Base-by-base conservation (phyloP, 2,888 invertebrate genomes). In the Eilema griseolum region DNA sequence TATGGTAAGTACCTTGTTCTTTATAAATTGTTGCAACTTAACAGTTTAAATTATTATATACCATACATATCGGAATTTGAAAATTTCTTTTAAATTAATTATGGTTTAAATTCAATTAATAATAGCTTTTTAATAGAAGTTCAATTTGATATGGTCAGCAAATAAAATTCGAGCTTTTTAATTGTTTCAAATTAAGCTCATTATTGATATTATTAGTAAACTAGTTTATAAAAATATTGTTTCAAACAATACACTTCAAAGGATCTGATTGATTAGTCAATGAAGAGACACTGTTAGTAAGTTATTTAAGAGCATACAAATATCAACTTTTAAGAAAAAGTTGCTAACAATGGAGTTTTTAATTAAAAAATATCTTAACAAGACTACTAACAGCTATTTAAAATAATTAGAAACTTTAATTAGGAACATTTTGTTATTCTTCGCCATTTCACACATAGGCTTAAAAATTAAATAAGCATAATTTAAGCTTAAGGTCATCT, bases 131-230 rank as follows among this genome's bases (percentile, higher is more conserved):
- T 37, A 14, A 37, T 12, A 11, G 37, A 37, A 56, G 11, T 57
- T 57, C 0, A 57, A 57, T 57, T 56, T 24, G 57, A 3, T 7
- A 26, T 7, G 26, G 20, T 12, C 3, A 16, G 12, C 14, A 12
- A 16, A 37, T 37, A 37, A 37, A 37, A 37, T 56, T 23, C 16
- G 1, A 57, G 61, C 8, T 28, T 1, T n/a, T n/a, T n/a, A n/a
- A n/a, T n/a, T n/a, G n/a, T 20, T n/a, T n/a, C 61, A 31, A 31
- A 61, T n/a, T 20, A 28, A 61, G 61, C 61, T n/a, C 61, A 61
- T 61, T n/a, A 61, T 61, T 31, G n/a, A 61, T 33, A 31, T n/a
- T 7, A 59, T 37, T 12, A 28, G 3, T 3, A 28, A 28, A 5
- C 8, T 33, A 10, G 3, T 33, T 33, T 33, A 33, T 1, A 10